Evolutionary conservation across 1,140 invertebrate genomes (phyloP).

Genomic region (Diorhabda sublineata): DNA sequence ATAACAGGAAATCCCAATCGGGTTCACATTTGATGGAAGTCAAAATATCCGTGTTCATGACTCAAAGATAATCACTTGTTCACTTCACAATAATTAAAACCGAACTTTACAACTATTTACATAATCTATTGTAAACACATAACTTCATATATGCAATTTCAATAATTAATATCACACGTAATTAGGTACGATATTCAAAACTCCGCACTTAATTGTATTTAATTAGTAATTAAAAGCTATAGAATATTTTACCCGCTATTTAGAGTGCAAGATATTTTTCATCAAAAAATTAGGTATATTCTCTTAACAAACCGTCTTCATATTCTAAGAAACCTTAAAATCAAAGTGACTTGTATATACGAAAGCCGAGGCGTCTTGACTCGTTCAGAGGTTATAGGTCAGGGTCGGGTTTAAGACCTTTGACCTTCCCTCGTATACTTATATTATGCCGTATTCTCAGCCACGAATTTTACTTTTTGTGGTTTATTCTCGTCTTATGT

Average conservation of each 20-base stretch:
- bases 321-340: background rate
- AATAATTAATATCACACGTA: too few species aligned
- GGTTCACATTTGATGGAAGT: slow-evolving; percentile 9
- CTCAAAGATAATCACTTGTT: too few species aligned
- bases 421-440: slow-evolving; percentile 15
- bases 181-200: too few species aligned
- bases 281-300: too few species aligned
- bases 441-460: slow-evolving; percentile 10
- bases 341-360: slow-evolving; percentile 16
- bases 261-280: too few species aligned
- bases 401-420: slow-evolving; percentile 18
- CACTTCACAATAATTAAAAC: too few species aligned
- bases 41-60: background rate
- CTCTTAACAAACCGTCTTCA: background rate
- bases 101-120: too few species aligned
- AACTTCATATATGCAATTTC: too few species aligned
- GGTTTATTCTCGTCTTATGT: background rate
- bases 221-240: too few species aligned
- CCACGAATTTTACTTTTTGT: slow-evolving; percentile 20
- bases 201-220: too few species aligned
- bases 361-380: slow-evolving; percentile 15
- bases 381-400: slow-evolving; percentile 17
- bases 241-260: too few species aligned
- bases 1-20: slow-evolving; percentile 9
- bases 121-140: too few species aligned